These are phyloP conservation scores for Pimpla rufipes DNA, from an alignment of 2,888 invertebrate species.

Conservation along the genomic window DNA sequence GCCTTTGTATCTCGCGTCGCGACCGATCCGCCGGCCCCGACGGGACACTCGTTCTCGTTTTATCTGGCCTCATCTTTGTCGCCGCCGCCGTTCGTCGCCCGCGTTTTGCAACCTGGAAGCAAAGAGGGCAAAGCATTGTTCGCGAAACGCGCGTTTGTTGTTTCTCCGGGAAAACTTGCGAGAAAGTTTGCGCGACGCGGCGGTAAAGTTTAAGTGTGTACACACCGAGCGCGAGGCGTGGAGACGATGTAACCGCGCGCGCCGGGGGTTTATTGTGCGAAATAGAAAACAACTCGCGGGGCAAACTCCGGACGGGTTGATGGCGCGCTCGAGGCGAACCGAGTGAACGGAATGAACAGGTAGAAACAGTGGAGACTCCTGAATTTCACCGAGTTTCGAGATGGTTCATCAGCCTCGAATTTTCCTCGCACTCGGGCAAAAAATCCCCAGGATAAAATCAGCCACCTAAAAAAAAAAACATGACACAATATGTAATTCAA, in stretches of 20 bases:
- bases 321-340: not conserved
- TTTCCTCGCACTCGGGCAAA: too few relatives aligned
- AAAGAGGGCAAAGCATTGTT: too few relatives aligned
- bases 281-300: constrained; percentile 15
- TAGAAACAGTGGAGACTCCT: not conserved
- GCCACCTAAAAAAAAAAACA: too few relatives aligned
- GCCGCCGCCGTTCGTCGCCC: constrained; percentile 11
- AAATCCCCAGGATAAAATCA: too few relatives aligned
- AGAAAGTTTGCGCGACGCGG: constrained; percentile 4
- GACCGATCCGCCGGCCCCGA: constrained; percentile 39
- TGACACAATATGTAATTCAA: too few relatives aligned
- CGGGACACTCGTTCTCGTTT: constrained; percentile 3
- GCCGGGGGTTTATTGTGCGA: not conserved
- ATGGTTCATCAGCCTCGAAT: too few relatives aligned
- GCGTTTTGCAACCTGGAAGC: too few relatives aligned
- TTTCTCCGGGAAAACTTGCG: constrained; percentile 25
- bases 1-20: too few relatives aligned
- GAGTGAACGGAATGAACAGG: constrained; percentile 8
- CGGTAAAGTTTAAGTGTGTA: constrained; percentile 5
- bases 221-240: not conserved
- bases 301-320: not conserved
- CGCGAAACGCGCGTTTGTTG: not conserved
- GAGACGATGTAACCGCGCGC: not conserved
- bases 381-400: not conserved
- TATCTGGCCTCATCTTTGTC: not conserved